phyloP scores from a whole-genome alignment of 2,888 invertebrate genomes.

The Margaritifera margaritifera region DNA sequence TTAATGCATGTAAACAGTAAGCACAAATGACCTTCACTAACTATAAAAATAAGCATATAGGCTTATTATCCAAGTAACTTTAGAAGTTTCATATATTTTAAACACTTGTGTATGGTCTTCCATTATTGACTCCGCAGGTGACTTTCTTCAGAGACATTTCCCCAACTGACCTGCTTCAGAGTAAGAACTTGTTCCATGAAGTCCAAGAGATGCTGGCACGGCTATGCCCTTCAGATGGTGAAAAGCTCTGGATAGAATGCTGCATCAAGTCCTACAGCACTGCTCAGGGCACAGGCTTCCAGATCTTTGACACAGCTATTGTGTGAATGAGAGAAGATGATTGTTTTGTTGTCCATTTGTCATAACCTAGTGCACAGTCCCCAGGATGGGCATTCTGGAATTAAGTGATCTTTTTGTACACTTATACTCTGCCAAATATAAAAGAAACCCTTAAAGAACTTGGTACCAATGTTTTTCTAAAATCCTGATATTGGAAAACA shows the following conservation, averaged over 20 bases:
- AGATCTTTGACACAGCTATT: slow-evolving; percentile 53
- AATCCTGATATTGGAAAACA: too few species aligned
- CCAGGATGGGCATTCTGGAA: too few species aligned
- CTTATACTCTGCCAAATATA: too few species aligned
- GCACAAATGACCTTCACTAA: background rate
- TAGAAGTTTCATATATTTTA: background rate
- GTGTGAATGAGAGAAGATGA: slow-evolving; percentile 8
- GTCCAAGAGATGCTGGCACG: slow-evolving; percentile 27
- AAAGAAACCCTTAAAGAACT: too few species aligned
- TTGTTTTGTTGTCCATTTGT: too few species aligned
- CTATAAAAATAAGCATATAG: background rate
- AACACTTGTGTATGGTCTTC: background rate
- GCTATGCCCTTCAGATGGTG: slow-evolving; percentile 29
- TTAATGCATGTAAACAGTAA: too few species aligned
- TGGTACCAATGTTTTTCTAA: too few species aligned
- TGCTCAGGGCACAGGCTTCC: slow-evolving; percentile 31
- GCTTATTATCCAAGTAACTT: background rate
- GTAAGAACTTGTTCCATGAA: slow-evolving; percentile 14
- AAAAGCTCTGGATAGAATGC: slow-evolving; percentile 50
- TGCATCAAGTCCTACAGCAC: slow-evolving; percentile 45
- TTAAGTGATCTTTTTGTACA: too few species aligned
- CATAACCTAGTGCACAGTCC: too few species aligned
- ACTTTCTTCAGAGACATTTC: slow-evolving; percentile 41
- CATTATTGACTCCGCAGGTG: slow-evolving; percentile 22
- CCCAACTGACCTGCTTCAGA: slow-evolving; percentile 34